Evolutionary conservation across 2,113 vertebrate genomes (phyloP), one percentile per base, ranked within the genome.

Genomic region (Rallus limicola): DNA sequence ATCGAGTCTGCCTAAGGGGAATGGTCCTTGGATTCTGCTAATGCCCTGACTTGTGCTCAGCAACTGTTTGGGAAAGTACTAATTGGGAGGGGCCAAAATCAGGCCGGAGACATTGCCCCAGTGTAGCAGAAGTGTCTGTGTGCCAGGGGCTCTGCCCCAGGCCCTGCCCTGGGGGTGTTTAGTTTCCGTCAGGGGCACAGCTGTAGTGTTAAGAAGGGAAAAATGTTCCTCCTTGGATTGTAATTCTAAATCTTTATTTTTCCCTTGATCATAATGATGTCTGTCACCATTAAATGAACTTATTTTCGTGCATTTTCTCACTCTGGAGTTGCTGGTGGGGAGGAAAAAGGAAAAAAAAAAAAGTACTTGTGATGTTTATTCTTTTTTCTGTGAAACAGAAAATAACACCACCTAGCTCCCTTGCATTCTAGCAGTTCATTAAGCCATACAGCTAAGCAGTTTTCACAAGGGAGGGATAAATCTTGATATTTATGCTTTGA

Each of bases 11-110:
- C 68, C 31, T 7, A 7, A 38, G 46, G 50, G n/a, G 40, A 67
- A 6, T 0, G 0, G 48, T 64, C 20, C 40, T 52, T 26, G 52
- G 40, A 7, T 28, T 26, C 3, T 53, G 34, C 34, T 44, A n/a
- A 23, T 6, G n/a, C 36, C 34, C 31, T 36, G 60, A 15, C 26
- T 16, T 42, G 25, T 40, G 42, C n/a, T 64, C 82, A n/a, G 63
- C 34, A 88, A 5, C n/a, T 42, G 23, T 42, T 76, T 50, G 36
- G 34, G 44, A 38, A 81, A 81, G 63, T 0, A 2, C 14, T 94
- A 71, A 71, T 62, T 92, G 40, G 20, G 31, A 67, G 20, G 9
- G 34, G 23, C 46, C 55, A 48, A 44, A 75, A 48, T 44, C 29
- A 53, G 63, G 38, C 50, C 1, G 0, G 34, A 74, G 65, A 40